Percentiles rank a stretch among this genome's conserved stretches.
These are phyloP conservation scores for Oscheius sp. DNA, from an alignment of 1,140 invertebrate species.

Conservation along the genomic window DNA sequence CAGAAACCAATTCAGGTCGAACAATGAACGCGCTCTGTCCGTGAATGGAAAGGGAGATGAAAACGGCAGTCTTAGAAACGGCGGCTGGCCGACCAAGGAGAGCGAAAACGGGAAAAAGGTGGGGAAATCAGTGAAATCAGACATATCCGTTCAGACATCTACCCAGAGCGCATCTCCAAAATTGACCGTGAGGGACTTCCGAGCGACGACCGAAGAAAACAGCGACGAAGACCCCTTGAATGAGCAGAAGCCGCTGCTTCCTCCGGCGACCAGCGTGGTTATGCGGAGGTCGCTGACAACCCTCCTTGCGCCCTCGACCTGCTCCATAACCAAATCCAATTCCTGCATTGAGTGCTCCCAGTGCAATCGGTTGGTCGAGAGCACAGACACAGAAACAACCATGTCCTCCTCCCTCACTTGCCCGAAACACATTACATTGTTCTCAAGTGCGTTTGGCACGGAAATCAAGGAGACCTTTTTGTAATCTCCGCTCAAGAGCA, in stretches of 20 bases:
- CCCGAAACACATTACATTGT: slow-evolving; percentile 17
- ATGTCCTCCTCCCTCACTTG: slow-evolving; percentile 5
- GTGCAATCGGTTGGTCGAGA: slow-evolving; percentile 1
- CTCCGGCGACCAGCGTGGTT: background rate
- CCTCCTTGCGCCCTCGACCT: background rate
- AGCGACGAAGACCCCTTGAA: slow-evolving; percentile 15
- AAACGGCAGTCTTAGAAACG: slow-evolving; percentile 8
- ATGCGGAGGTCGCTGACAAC: background rate
- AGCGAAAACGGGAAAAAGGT: background rate
- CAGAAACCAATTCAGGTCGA: slow-evolving; percentile 9
- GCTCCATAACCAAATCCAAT: background rate
- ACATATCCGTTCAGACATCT: slow-evolving; percentile 1
- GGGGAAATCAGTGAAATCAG: background rate
- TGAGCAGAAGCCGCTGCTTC: slow-evolving; percentile 24
- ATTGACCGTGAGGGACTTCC: slow-evolving; percentile 3
- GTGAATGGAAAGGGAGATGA: slow-evolving; percentile 1
- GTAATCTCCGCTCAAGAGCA: background rate
- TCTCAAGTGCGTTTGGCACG: slow-evolving; percentile 21
- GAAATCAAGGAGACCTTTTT: slow-evolving; percentile 32
- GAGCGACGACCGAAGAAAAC: slow-evolving; percentile 24
- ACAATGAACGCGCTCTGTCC: background rate
- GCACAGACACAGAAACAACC: slow-evolving; percentile 16
- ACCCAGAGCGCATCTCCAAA: slow-evolving; percentile 9
- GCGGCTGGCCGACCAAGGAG: background rate
- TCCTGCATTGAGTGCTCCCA: background rate